Evolutionary conservation across 2,888 invertebrate genomes (phyloP).

Genomic region (Macrosoma leucophasiata): DNA sequence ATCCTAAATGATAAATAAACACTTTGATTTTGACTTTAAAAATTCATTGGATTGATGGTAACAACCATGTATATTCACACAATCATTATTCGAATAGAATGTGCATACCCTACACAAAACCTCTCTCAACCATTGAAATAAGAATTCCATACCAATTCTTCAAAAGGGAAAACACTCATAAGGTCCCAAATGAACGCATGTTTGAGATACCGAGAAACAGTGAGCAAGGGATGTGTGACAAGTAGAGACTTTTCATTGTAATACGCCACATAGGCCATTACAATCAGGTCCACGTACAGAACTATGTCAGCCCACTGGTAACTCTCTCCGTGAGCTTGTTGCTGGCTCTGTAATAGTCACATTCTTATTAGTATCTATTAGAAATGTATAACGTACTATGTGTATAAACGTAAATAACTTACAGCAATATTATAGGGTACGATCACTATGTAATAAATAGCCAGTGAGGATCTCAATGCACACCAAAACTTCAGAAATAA

Average conservation of each 20-base stretch:
- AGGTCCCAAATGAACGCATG: constrained; percentile 55
- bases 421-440: constrained; percentile 64
- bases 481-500: constrained; percentile 66
- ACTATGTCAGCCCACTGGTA: constrained; percentile 43
- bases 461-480: constrained; percentile 42
- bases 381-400: too few species aligned
- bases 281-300: constrained; percentile 52
- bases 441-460: constrained; percentile 47
- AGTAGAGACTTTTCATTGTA: constrained; percentile 60
- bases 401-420: constrained; percentile 35
- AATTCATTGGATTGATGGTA: too few species aligned
- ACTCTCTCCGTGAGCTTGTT: constrained; percentile 31
- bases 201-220: constrained; percentile 53
- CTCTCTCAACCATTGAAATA: too few species aligned
- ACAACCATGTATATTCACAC: too few species aligned
- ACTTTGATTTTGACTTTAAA: too few species aligned
- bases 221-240: constrained; percentile 62
- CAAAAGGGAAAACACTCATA: constrained; percentile 58
- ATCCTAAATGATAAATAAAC: too few species aligned
- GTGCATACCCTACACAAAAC: too few species aligned
- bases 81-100: too few species aligned
- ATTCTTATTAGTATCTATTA: too few species aligned
- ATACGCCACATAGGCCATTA: constrained; percentile 67
- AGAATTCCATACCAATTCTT: constrained; percentile 44
- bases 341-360: constrained; percentile 40